Evolutionary conservation across 35 echinoderm and acorn worm species (phyloP), one percentile per base, ranked within the genome.

Genomic region (Eucidaris tribuloides): DNA sequence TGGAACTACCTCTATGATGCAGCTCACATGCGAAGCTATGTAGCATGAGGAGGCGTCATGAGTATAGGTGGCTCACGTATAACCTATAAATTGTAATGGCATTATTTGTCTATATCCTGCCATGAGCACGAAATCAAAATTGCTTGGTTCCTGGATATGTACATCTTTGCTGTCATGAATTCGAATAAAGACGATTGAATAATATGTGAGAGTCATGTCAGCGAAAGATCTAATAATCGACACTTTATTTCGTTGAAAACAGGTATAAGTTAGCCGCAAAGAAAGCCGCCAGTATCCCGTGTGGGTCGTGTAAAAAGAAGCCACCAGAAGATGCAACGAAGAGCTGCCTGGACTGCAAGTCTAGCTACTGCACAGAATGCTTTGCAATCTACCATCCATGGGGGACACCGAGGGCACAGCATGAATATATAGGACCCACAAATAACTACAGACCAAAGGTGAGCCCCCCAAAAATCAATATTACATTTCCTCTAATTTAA

Each of bases 361-460:
- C 78, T 15, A 91, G 84, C 45, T 99, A 81, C 71, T 99, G 96
- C 63, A 99, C 85, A 39, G 96, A 93, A 41, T 99, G 96, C 45
- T 99, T 86, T 36, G 89, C 89, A 28, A 78, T 79, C 20, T 46
- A 45, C 14, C 96, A 99, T 45, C 86, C 87, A 0, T 99, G 96
- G 96, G 96, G 96, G 6, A 99, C 96, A 11, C 86, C 86, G 0
- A 77, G 90, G 44, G 96, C 96, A 0, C 90, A 93, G 45, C 96
- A 99, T 43, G 87, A 82, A 42, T 89, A 81, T 32, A 90, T 90
- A 37, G 90, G 90, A 25, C 90, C 90, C 1, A 92, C 90, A 7
- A 44, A 92, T 32, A 90, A 93, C 57, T 90, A 84, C 71, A 99
- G 96, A 80, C 96, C 96, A 20, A 99, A 99, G 96, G 96, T 99